Conservation (phyloP, 2,888 invertebrate species). For the Eretmocerus hayati region DNA sequence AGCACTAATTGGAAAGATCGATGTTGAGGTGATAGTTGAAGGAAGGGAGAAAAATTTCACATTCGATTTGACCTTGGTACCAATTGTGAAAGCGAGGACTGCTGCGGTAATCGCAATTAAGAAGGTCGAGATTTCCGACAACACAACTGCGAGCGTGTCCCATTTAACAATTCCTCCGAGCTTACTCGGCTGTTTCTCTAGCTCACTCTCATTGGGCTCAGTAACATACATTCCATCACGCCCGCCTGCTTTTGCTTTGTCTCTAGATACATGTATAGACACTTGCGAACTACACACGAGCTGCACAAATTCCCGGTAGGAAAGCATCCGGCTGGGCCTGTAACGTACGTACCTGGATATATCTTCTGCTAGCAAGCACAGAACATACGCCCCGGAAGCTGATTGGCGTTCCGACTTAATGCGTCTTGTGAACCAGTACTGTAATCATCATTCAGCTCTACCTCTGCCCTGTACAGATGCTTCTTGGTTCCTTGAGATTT, state of each 20-base stretch:
- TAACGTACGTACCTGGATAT: conserved; percentile 3
- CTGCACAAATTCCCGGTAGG: conserved; percentile 10
- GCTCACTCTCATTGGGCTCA: conserved; percentile 1
- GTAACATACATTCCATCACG: neutral
- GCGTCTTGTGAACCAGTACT: neutral
- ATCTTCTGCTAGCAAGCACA: neutral
- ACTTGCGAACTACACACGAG: conserved; percentile 1
- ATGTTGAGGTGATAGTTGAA: no score
- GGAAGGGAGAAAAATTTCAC: no score
- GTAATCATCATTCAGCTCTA: no score
- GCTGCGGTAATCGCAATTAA: conserved; percentile 17
- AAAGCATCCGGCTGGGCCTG: neutral
- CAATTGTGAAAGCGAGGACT: no score
- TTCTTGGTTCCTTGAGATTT: no score
- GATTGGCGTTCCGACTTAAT: conserved; percentile 17
- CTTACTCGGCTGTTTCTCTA: conserved; percentile 14
- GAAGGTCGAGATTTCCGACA: conserved; percentile 18
- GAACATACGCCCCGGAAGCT: conserved; percentile 1
- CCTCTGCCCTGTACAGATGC: no score
- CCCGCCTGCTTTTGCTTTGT: conserved; percentile 3
- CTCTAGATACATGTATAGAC: neutral
- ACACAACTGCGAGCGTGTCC: conserved; percentile 7
- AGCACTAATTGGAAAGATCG: no score
- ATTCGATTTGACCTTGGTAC: no score
- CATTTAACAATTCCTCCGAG: conserved; percentile 22